Evolutionary conservation across 2,797 vertebrate genomes (phyloP).

Genomic region (Serranus cabrilla): DNA sequence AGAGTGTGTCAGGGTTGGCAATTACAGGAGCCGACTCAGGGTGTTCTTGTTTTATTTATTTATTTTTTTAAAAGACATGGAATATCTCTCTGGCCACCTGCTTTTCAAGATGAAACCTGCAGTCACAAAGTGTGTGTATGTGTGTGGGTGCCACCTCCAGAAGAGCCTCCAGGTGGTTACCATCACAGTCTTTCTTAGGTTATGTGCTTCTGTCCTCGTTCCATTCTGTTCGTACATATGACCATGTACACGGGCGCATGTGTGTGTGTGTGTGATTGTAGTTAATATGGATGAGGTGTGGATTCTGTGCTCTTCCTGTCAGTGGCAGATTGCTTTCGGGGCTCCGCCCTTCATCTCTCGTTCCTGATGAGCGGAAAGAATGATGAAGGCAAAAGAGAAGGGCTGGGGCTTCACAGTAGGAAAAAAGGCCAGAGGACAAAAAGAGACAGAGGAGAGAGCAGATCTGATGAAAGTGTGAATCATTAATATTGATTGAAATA

Average conservation of each 20-base stretch:
- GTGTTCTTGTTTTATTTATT: constrained; percentile 13
- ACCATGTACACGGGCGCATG: not conserved
- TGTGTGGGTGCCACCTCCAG: constrained; percentile 1
- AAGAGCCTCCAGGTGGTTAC: constrained; percentile 47
- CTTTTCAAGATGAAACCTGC: constrained; percentile 45
- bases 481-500: constrained; percentile 8
- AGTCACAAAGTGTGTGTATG: constrained; percentile 17
- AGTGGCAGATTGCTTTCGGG: constrained; percentile 48
- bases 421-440: constrained; percentile 29
- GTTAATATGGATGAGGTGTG: constrained; percentile 52
- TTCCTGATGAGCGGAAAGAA: constrained; percentile 42
- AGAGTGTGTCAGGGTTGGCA: constrained; percentile 44
- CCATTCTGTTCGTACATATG: constrained; percentile 8
- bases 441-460: constrained; percentile 8
- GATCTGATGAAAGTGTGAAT: constrained; percentile 8
- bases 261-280: not conserved
- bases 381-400: constrained; percentile 27
- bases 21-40: constrained; percentile 47
- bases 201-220: constrained; percentile 25
- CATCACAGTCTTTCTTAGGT: constrained; percentile 28
- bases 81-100: constrained; percentile 57
- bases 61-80: constrained; percentile 12
- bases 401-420: not conserved
- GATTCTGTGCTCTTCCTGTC: constrained; percentile 40
- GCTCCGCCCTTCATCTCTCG: constrained; percentile 33